phyloP scores from a whole-genome alignment of 2,888 invertebrate genomes.

The Chymomyza amoena region DNA sequence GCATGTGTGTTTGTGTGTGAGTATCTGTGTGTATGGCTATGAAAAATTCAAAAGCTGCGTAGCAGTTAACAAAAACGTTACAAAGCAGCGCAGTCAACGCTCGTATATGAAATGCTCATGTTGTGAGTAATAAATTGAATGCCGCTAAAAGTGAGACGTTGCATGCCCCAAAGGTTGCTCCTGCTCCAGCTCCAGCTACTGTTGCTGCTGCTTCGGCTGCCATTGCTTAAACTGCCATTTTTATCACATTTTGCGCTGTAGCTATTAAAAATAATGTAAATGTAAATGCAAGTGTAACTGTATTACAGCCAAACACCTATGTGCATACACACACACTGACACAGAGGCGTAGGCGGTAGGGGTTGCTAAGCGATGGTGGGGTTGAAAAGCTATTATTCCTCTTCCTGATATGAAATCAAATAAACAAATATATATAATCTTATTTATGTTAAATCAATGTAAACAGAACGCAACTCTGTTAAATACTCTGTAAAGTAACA shows the following conservation, averaged over 20 bases:
- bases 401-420: too few relatives aligned
- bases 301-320: slow-evolving; percentile 46
- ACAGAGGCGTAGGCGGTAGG: background rate
- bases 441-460: too few relatives aligned
- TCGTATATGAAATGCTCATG: slow-evolving; percentile 58
- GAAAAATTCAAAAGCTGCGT: background rate
- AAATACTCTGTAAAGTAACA: too few relatives aligned
- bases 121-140: slow-evolving; percentile 61
- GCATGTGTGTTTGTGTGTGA: background rate
- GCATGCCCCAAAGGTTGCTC: background rate
- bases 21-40: background rate
- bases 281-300: slow-evolving; percentile 15
- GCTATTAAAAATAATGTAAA: slow-evolving; percentile 40
- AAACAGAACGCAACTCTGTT: too few relatives aligned
- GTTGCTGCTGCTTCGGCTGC: background rate
- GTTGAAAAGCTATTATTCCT: too few relatives aligned
- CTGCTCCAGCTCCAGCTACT: background rate
- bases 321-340: slow-evolving; percentile 26
- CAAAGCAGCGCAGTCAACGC: slow-evolving; percentile 32
- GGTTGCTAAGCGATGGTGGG: too few relatives aligned
- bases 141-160: slow-evolving; percentile 35
- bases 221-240: background rate
- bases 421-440: too few relatives aligned
- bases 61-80: background rate
- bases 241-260: background rate